A percentile compares a stretch with the other conserved stretches of the same genome.
phyloP scores from a whole-genome alignment of 2,888 invertebrate genomes.

The Plebejus argus region DNA sequence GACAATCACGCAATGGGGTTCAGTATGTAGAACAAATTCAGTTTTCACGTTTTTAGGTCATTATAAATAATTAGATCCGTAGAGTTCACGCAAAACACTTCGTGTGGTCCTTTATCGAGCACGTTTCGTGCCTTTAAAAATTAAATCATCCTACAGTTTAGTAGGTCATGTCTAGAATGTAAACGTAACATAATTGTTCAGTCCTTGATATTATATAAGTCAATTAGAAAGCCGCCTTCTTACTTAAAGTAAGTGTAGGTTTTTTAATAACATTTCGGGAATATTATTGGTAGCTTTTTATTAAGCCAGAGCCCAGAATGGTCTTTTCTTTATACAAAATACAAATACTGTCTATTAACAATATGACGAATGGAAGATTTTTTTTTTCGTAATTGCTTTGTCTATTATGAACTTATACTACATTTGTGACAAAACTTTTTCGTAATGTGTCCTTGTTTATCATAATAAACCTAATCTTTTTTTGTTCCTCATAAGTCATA shows the following conservation, averaged over 20 bases:
- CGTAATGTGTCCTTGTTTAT: too few species aligned
- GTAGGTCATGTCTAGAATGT: slow-evolving; percentile 22
- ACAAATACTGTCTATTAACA: too few species aligned
- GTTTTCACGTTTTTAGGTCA: slow-evolving; percentile 58
- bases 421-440: too few species aligned
- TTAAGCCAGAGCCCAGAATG: neutral
- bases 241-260: neutral
- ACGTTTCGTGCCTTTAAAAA: slow-evolving; percentile 41
- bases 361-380: too few species aligned
- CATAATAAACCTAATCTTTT: too few species aligned
- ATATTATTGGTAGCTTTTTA: neutral
- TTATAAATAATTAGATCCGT: slow-evolving; percentile 51
- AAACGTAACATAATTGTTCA: slow-evolving; percentile 14
- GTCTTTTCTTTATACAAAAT: too few species aligned
- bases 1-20: slow-evolving; percentile 41
- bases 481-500: too few species aligned
- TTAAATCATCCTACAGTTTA: slow-evolving; percentile 34
- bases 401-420: too few species aligned
- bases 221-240: slow-evolving; percentile 14
- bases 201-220: slow-evolving; percentile 15
- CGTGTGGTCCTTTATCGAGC: slow-evolving; percentile 34
- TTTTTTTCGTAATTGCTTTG: too few species aligned
- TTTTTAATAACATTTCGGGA: neutral
- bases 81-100: slow-evolving; percentile 45
- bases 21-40: slow-evolving; percentile 36